phyloP scores from a whole-genome alignment of 2,888 invertebrate genomes.

The Drosophila merina region DNA sequence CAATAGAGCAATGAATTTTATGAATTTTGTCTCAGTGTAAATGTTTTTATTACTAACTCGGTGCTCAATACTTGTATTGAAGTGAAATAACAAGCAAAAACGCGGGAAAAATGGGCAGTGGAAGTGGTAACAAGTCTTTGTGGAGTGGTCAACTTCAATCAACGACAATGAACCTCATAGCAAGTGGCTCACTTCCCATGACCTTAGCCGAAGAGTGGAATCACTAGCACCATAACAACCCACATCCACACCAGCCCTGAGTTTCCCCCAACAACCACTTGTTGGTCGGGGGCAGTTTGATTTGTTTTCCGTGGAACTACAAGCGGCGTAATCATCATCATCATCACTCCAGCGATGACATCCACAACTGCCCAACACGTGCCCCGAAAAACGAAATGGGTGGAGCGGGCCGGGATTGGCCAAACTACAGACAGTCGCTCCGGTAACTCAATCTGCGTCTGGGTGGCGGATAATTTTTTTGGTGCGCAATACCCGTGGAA shows the following conservation, averaged over 20 bases:
- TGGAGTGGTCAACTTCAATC: slow-evolving; percentile 43
- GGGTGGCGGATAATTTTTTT: slow-evolving; percentile 12
- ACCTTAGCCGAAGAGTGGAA: slow-evolving; percentile 71
- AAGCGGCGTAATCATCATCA: slow-evolving; percentile 54
- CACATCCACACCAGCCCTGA: slow-evolving; percentile 19
- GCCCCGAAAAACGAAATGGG: slow-evolving; percentile 10
- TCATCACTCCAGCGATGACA: slow-evolving; percentile 24
- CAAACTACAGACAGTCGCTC: slow-evolving; percentile 23
- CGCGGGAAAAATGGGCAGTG: slow-evolving; percentile 10
- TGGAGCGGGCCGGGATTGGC: background rate
- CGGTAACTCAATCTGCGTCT: slow-evolving; percentile 34
- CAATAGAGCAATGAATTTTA: too few relatives aligned
- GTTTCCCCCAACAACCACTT: slow-evolving; percentile 42
- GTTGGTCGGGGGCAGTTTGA: slow-evolving; percentile 63
- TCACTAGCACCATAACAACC: slow-evolving; percentile 58
- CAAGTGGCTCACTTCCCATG: slow-evolving; percentile 79
- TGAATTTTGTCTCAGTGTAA: background rate
- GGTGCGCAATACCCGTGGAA: slow-evolving; percentile 36
- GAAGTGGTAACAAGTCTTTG: background rate
- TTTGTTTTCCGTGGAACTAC: slow-evolving; percentile 65
- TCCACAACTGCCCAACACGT: slow-evolving; percentile 42
- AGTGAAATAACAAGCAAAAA: slow-evolving; percentile 73
- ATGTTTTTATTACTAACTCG: slow-evolving; percentile 56
- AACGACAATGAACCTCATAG: slow-evolving; percentile 44
- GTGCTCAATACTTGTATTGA: slow-evolving; percentile 54